Base-by-base conservation (phyloP, 2,113 vertebrate genomes). In the Rallus limicola region DNA sequence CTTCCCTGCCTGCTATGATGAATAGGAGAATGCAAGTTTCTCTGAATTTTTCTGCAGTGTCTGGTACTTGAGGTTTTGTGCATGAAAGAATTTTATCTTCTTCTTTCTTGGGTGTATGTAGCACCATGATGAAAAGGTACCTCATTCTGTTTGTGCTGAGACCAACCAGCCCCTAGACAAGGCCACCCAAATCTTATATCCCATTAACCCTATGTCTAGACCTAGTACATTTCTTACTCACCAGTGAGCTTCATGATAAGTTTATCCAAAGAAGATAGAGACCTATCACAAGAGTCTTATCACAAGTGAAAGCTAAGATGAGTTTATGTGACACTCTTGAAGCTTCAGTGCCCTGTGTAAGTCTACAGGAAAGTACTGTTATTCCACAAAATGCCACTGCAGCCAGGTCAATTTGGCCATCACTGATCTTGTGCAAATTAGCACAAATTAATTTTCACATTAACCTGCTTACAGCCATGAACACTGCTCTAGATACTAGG, bases 381-480 rank as follows among this genome's bases (percentile, higher is more conserved):
- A 64, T 62, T 92, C 64, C n/a, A 75, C 42, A 93, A 81, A 93
- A 84, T 62, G 44, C 48, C 65, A 64, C 56, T 69, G 50, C 74
- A 86, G 23, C 25, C 62, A 52, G 77, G 19, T 56, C 72, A 44
- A 23, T 65, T 92, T 69, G 62, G 62, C 7, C 40, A 16, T 76
- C n/a, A 17, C 88, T 64, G 65, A 71, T 94, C 80, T 96, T 88
- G 69, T 71, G 42, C 64, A 77, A 88, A 92, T 93, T 97, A 96
- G 82, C 86, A 84, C 88, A 93, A 94, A 94, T 92, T 94, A 93
- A 79, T 89, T 93, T 95, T 91, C 74, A 79, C 70, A 88, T 97
- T 97, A 96, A 94, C 96, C 95, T 97, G 69, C 93, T 94, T 94
- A 86, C 65, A 79, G 83, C 74, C 53, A 19, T 18, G 88, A 93